phyloP scores from a whole-genome alignment of 1,140 invertebrate genomes.

The Drosophila repletoides region DNA sequence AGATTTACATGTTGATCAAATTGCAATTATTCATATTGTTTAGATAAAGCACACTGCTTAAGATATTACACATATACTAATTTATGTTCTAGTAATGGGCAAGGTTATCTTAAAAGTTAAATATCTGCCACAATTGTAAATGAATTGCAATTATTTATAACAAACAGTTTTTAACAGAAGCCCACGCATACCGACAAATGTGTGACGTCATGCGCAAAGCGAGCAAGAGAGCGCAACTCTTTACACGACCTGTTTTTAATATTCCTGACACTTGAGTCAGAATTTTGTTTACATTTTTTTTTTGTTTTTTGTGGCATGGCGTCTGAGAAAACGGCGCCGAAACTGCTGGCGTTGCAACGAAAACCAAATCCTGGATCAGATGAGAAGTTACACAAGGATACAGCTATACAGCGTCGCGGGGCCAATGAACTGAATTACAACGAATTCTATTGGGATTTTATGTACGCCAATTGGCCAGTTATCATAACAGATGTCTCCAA shows the following conservation, averaged over 20 bases:
- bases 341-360: slow-evolving; percentile 41
- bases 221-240: not conserved
- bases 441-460: slow-evolving; percentile 85
- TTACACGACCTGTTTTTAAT: not conserved
- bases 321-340: slow-evolving; percentile 31
- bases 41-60: too few relatives aligned
- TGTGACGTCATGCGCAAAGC: not conserved
- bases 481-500: slow-evolving; percentile 85
- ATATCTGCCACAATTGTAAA: too few relatives aligned
- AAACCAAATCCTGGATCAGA: not conserved
- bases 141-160: too few relatives aligned
- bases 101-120: too few relatives aligned
- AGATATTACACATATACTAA: too few relatives aligned
- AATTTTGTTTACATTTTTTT: slow-evolving; percentile 44
- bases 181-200: too few relatives aligned
- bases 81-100: too few relatives aligned
- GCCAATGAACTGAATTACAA: slow-evolving; percentile 57
- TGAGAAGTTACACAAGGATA: not conserved
- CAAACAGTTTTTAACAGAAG: too few relatives aligned
- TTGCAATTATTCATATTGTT: too few relatives aligned
- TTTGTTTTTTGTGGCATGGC: slow-evolving; percentile 50
- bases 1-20: too few relatives aligned
- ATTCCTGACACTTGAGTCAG: slow-evolving; percentile 1
- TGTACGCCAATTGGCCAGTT: slow-evolving; percentile 87
- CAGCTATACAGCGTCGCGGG: slow-evolving; percentile 27